A percentile compares a stretch with the other conserved stretches of the same genome.
Conservation (phyloP, 1,140 invertebrate genomes). For the Drosophila hydei region DNA sequence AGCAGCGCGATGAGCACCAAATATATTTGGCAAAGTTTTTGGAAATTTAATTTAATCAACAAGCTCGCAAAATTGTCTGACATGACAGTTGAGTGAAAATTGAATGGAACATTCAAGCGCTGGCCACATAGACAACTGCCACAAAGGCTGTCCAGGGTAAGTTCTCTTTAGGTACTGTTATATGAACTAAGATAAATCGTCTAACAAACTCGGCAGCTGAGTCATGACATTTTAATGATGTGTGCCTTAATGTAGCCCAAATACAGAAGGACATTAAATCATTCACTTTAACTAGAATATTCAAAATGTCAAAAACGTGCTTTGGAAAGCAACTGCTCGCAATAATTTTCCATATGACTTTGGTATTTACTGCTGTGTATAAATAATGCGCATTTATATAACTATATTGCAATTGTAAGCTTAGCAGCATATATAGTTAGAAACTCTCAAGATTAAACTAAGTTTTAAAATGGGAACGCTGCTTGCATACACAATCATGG, state of each 20-base stretch:
- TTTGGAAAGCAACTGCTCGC: neutral
- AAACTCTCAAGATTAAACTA: no score
- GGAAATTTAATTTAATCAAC: conserved; percentile 66
- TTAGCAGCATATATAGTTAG: no score
- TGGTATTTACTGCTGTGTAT: no score
- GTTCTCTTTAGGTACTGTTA: neutral
- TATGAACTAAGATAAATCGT: conserved; percentile 37
- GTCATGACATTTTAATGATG: conserved; percentile 44
- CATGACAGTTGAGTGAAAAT: conserved; percentile 53
- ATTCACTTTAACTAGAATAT: neutral
- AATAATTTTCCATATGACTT: neutral
- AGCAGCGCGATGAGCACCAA: neutral
- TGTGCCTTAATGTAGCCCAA: conserved; percentile 1
- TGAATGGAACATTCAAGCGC: conserved; percentile 29
- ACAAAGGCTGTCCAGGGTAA: neutral
- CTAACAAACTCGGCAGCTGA: conserved; percentile 26
- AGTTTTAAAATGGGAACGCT: no score
- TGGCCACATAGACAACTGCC: conserved; percentile 18
- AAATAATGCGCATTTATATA: no score
- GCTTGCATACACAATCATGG: no score
- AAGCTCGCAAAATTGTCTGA: conserved; percentile 28
- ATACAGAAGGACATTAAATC: conserved; percentile 11
- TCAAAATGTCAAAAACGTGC: conserved; percentile 1
- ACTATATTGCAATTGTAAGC: no score
- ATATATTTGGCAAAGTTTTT: conserved; percentile 58